These are phyloP conservation scores for Orthosia gracilis DNA, from an alignment of 2,888 invertebrate genomes.

Conservation along the genomic window DNA sequence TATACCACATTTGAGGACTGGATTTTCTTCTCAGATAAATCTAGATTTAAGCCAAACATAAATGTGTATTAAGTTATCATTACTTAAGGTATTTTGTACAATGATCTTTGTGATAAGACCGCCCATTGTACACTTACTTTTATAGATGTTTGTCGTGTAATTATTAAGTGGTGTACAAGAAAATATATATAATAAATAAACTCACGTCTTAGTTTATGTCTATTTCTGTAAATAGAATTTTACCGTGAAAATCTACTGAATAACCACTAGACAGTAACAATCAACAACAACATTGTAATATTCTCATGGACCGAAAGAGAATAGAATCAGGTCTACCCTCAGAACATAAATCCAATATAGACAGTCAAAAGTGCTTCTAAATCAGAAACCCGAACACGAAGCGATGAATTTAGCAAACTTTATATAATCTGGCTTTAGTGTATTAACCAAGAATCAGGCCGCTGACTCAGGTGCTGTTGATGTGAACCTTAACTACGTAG, in stretches of 20 bases:
- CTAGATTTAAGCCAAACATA: neutral
- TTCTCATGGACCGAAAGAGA: neutral
- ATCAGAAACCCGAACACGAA: slow-evolving; percentile 36
- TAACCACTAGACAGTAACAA: neutral
- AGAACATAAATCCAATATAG: slow-evolving; percentile 28
- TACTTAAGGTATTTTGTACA: too few species aligned
- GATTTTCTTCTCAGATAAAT: neutral
- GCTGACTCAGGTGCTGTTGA: slow-evolving; percentile 16
- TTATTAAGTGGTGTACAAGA: too few species aligned
- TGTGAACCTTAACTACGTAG: slow-evolving; percentile 10
- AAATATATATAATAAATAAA: too few species aligned
- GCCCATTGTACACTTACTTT: too few species aligned
- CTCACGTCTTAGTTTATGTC: too few species aligned
- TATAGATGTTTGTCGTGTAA: too few species aligned
- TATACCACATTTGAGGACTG: neutral
- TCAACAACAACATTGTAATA: too few species aligned
- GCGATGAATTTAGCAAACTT: slow-evolving; percentile 44
- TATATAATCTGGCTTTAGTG: slow-evolving; percentile 56
- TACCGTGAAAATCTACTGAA: neutral
- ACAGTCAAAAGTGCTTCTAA: slow-evolving; percentile 41
- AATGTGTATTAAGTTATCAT: too few species aligned
- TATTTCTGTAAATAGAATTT: neutral
- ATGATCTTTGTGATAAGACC: too few species aligned
- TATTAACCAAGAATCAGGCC: slow-evolving; percentile 57
- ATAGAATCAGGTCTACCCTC: neutral